Base-by-base conservation (phyloP, 2,797 vertebrate species). In the Gouania willdenowi region DNA sequence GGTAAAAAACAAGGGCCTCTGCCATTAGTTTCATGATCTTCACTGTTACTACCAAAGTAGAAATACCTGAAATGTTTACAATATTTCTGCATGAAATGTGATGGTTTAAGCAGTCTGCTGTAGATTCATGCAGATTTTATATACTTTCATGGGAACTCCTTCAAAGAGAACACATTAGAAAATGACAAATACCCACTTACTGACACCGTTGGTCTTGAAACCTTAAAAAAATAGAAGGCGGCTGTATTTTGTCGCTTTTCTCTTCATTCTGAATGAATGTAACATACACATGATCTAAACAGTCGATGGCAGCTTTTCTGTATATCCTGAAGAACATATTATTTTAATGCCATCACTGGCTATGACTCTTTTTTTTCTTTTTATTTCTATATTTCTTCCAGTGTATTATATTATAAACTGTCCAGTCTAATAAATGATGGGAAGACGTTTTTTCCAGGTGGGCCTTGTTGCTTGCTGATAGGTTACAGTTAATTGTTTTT, bases 251-350 rank as follows among this genome's bases (percentile, higher is more conserved):
- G 52, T 71, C 41, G 46, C 55, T 56, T 75, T 57, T 65, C 69
- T 69, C 66, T 68, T n/a, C 73, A 65, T 49, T 70, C 34, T 51
- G 77, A 71, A 87, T 89, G 88, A 90, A 90, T 91, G 89, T 90
- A 90, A 86, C 77, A 79, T 77, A 83, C 73, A 86, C 66, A 74
- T 81, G 70, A 71, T 83, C 56, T 78, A 58, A 77, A 75, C 71
- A 79, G 75, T 84, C 83, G 71, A 77, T 75, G 78, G 86, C 89
- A 90, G 89, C 84, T 82, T 81, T 83, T 81, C 45, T 70, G 69
- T 86, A 64, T 56, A 65, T 68, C 83, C 82, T 81, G 50, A 66
- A 67, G 40, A 41, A 67, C 47, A 60, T 71, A 59, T 66, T 66
- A 72, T 84, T 86, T n/a, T 72, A 49, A 68, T 65, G 60, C 70